Evolutionary conservation across 1,140 invertebrate genomes (phyloP).

Genomic region (Lepidostoma basale): DNA sequence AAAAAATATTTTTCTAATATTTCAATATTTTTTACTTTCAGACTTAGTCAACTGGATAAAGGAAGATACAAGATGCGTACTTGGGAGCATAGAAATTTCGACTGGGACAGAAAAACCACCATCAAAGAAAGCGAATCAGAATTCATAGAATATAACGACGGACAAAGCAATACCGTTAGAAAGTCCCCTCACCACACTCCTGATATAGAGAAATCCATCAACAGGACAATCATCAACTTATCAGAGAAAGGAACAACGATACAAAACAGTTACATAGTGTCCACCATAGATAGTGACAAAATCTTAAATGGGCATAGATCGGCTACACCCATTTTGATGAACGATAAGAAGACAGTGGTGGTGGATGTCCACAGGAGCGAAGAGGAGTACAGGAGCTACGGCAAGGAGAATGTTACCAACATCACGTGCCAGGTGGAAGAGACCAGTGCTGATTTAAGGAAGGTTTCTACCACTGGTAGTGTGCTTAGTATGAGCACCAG

Average conservation of each 20-base stretch:
- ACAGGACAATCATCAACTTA: conserved; percentile 71
- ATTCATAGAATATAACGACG: conserved; percentile 23
- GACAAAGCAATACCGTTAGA: conserved; percentile 17
- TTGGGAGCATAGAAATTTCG: conserved; percentile 40
- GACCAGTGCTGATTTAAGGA: conserved; percentile 23
- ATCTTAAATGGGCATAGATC: conserved; percentile 16
- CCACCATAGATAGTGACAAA: conserved; percentile 30
- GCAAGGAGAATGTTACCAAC: conserved; percentile 36
- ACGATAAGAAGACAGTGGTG: conserved; percentile 65
- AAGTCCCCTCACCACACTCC: conserved; percentile 26
- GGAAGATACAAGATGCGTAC: conserved; percentile 36
- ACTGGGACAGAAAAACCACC: conserved; percentile 38
- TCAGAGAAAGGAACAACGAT: conserved; percentile 71
- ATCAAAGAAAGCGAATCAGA: conserved; percentile 42
- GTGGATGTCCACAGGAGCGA: conserved; percentile 66
- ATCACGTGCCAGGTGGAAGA: conserved; percentile 38
- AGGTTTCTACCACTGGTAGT: conserved; percentile 37
- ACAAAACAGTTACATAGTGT: conserved; percentile 63
- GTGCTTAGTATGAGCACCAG: conserved; percentile 36
- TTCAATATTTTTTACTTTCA: conserved; percentile 29
- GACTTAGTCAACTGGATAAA: conserved; percentile 41
- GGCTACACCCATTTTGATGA: conserved; percentile 33
- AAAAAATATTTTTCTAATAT: too few species aligned
- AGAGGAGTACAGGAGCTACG: conserved; percentile 36
- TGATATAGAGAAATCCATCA: conserved; percentile 45